Percentiles rank a stretch among this genome's conserved stretches.
Conservation (phyloP, 2,797 vertebrate genomes). For the Otus scops region DNA sequence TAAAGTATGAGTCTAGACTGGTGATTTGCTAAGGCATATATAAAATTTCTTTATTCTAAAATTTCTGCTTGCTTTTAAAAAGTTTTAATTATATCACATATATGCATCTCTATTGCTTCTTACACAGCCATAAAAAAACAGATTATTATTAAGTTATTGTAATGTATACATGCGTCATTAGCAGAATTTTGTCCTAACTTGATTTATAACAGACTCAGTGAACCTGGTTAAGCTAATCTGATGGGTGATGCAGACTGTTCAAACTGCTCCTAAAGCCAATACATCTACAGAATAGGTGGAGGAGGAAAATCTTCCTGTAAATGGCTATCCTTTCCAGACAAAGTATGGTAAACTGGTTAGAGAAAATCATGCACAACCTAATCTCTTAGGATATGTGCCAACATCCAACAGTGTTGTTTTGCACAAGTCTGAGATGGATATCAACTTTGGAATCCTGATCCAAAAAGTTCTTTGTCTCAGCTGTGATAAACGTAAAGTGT, state of each 20-base stretch:
- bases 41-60: background rate
- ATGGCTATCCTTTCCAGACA: background rate
- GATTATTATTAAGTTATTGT: background rate
- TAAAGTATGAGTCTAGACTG: rapidly evolving
- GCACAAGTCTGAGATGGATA: background rate
- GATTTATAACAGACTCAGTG: background rate
- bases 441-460: background rate
- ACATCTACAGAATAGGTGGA: background rate
- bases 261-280: background rate
- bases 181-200: background rate
- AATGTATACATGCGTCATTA: background rate
- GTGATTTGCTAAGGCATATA: background rate
- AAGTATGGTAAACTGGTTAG: background rate
- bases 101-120: background rate
- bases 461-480: background rate
- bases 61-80: background rate
- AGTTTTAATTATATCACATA: rapidly evolving
- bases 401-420: background rate
- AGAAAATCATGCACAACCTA: background rate
- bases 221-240: background rate
- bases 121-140: rapidly evolving
- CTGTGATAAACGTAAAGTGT: background rate
- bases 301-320: background rate
- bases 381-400: background rate
- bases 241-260: background rate